phyloP scores from a whole-genome alignment of 2,888 invertebrate species.

The Iphiclides podalirius region DNA sequence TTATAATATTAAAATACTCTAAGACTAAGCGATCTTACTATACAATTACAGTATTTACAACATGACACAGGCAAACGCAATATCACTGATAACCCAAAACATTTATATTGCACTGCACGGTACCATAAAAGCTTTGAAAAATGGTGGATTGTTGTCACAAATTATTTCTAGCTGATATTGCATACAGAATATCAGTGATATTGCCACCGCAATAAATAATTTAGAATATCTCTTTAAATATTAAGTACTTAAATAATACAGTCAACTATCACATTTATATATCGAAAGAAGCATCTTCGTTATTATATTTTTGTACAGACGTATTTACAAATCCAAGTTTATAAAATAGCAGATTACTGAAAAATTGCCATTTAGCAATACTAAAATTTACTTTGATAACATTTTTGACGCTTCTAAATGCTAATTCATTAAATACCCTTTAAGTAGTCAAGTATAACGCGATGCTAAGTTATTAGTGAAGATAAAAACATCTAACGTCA shows the following conservation, averaged over 20 bases:
- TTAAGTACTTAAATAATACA: conserved; percentile 72
- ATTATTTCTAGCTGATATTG: conserved; percentile 1
- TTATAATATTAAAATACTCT: conserved; percentile 40
- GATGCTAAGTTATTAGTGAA: conserved; percentile 49
- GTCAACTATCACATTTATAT: conserved; percentile 78
- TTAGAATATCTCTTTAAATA: conserved; percentile 71
- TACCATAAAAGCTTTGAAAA: conserved; percentile 15
- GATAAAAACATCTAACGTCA: conserved; percentile 53
- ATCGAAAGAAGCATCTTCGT: conserved; percentile 69
- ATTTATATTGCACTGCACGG: conserved; percentile 39
- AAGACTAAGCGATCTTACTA: conserved; percentile 41
- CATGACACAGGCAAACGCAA: conserved; percentile 31
- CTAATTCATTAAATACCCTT: conserved; percentile 42
- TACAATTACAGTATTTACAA: conserved; percentile 55
- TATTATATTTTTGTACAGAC: conserved; percentile 59
- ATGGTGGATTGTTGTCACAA: conserved; percentile 7
- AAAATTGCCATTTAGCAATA: conserved; percentile 10
- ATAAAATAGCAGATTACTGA: not conserved
- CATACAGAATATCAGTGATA: conserved; percentile 34
- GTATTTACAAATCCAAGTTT: conserved; percentile 22
- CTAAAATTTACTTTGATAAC: too few relatives aligned
- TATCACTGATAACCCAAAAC: conserved; percentile 40
- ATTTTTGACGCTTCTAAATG: conserved; percentile 7
- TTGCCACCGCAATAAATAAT: conserved; percentile 68
- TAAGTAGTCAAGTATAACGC: conserved; percentile 51